These are phyloP conservation scores for cattle (Bos taurus) DNA, from an alignment of 2,113 vertebrate species.

Conservation along the genomic window DNA sequence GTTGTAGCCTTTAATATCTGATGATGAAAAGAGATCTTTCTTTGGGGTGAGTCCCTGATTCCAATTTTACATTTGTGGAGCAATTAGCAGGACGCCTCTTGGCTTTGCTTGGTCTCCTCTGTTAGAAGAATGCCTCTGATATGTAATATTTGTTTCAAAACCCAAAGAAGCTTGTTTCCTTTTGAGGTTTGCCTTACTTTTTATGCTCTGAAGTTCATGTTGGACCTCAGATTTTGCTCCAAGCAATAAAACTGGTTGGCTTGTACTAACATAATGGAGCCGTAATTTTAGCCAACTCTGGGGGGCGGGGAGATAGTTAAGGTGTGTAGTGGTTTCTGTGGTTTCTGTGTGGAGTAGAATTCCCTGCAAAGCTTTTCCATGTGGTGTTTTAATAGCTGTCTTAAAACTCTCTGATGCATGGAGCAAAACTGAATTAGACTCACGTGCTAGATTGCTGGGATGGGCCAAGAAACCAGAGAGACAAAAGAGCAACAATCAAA, in stretches of 20 bases:
- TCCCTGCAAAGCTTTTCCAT: conserved; percentile 77
- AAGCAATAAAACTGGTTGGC: conserved; percentile 72
- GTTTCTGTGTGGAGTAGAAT: conserved; percentile 73
- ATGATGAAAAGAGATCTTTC: conserved; percentile 72
- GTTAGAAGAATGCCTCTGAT: conserved; percentile 73
- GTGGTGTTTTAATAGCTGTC: conserved; percentile 75
- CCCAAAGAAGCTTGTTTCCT: conserved; percentile 65
- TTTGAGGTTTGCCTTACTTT: conserved; percentile 70
- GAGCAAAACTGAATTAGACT: conserved; percentile 64
- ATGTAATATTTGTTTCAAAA: conserved; percentile 75
- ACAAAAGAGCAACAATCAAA: conserved; percentile 47
- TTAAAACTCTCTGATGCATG: conserved; percentile 74
- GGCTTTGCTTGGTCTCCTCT: conserved; percentile 41
- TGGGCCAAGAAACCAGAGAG: conserved; percentile 53
- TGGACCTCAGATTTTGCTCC: conserved; percentile 76
- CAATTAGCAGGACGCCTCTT: conserved; percentile 66
- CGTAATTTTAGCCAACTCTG: conserved; percentile 68
- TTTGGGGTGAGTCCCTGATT: conserved; percentile 54
- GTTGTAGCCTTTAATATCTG: conserved; percentile 52
- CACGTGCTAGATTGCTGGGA: conserved; percentile 64
- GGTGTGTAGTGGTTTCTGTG: conserved; percentile 75
- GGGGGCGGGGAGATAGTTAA: conserved; percentile 70
- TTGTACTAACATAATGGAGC: conserved; percentile 60
- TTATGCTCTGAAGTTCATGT: conserved; percentile 75
- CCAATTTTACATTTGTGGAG: conserved; percentile 59